Conservation (phyloP, 2,113 vertebrate genomes). For the Otis tarda region DNA sequence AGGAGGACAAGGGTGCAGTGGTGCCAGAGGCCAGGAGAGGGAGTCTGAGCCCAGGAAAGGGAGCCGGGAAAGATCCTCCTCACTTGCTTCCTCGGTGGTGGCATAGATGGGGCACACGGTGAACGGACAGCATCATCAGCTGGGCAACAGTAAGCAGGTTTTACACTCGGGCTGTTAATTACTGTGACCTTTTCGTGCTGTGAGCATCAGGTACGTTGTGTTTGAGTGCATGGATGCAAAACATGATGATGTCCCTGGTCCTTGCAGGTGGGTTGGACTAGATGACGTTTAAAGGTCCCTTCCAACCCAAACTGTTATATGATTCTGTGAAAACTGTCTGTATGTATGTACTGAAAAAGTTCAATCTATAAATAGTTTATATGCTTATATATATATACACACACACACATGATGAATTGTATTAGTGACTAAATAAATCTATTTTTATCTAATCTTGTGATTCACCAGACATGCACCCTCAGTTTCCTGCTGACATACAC, state of each 20-base stretch:
- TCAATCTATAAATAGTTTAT: background rate
- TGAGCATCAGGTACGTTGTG: background rate
- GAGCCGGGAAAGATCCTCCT: background rate
- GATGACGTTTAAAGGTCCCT: no score
- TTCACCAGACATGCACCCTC: background rate
- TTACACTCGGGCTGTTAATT: background rate
- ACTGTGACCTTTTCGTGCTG: background rate
- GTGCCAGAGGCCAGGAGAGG: constrained; percentile 17
- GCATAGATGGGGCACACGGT: background rate
- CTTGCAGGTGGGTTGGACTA: no score
- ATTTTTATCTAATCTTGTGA: background rate
- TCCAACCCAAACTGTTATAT: no score
- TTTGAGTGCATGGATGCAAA: background rate
- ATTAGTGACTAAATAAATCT: background rate
- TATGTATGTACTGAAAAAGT: background rate
- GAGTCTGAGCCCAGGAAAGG: background rate
- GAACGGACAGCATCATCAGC: background rate
- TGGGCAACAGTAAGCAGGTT: background rate
- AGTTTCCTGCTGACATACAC: background rate
- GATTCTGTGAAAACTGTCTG: background rate
- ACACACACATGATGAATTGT: rapidly evolving
- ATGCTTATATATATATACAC: background rate
- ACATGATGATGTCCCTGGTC: no score
- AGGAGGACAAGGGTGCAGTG: background rate
- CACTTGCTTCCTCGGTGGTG: background rate